Conservation (phyloP, 2,888 invertebrate species). For the Lycocerus yunnanus region DNA sequence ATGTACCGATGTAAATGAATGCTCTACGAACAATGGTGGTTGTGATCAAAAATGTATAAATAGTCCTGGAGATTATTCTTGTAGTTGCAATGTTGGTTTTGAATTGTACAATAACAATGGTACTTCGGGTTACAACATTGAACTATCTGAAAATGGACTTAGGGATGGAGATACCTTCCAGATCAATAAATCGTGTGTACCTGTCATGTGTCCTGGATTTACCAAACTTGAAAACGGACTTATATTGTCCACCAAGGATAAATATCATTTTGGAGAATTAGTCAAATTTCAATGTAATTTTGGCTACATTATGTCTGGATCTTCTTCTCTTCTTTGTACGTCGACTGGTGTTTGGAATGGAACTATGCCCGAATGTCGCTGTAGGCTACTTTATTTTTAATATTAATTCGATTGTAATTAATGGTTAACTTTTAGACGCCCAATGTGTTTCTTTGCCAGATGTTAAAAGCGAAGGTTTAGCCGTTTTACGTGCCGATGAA, state of each 20-base stretch:
- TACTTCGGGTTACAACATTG: slow-evolving; percentile 84
- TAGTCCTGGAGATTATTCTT: slow-evolving; percentile 84
- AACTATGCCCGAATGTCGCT: slow-evolving; percentile 89
- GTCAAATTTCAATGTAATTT: slow-evolving; percentile 93
- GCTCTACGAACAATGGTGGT: slow-evolving; percentile 83
- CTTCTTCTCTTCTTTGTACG: slow-evolving; percentile 82
- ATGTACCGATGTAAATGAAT: slow-evolving; percentile 89
- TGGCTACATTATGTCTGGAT: slow-evolving; percentile 90
- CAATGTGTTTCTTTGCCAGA: slow-evolving; percentile 89
- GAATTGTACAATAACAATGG: slow-evolving; percentile 87
- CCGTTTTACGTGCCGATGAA: slow-evolving; percentile 77
- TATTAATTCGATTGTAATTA: slow-evolving; percentile 9
- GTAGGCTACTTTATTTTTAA: slow-evolving; percentile 58
- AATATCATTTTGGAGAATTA: slow-evolving; percentile 88
- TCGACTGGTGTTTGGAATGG: slow-evolving; percentile 94
- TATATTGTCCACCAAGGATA: slow-evolving; percentile 77
- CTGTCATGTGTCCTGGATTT: slow-evolving; percentile 84
- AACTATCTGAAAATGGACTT: slow-evolving; percentile 81
- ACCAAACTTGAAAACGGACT: slow-evolving; percentile 83
- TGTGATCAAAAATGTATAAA: slow-evolving; percentile 94
- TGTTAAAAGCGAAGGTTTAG: slow-evolving; percentile 84
- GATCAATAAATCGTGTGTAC: slow-evolving; percentile 93
- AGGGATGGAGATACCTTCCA: slow-evolving; percentile 88
- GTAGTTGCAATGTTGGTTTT: slow-evolving; percentile 89
- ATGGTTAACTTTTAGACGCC: slow-evolving; percentile 67